These are phyloP conservation scores for Zootoca vivipara DNA, from an alignment of 2,113 vertebrate genomes.

Conservation along the genomic window DNA sequence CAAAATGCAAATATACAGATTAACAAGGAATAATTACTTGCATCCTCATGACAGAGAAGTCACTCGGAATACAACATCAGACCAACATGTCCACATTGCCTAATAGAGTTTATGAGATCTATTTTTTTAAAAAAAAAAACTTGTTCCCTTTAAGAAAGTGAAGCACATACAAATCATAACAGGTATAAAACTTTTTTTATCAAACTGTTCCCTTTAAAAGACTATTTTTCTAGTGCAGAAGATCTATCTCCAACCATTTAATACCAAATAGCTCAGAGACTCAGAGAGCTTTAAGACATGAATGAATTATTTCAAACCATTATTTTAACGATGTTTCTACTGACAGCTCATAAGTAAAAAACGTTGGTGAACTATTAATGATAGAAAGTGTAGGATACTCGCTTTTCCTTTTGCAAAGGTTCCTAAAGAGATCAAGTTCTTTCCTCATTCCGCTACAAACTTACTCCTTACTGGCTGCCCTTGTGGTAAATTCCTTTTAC, in stretches of 20 bases:
- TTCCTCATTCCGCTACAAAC: background rate
- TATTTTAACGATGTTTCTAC: background rate
- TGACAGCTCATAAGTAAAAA: conserved; percentile 10
- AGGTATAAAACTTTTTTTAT: background rate
- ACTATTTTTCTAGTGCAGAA: background rate
- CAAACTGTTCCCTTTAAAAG: background rate
- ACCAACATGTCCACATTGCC: background rate
- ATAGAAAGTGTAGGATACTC: background rate
- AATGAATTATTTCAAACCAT: conserved; percentile 19
- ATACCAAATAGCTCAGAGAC: background rate
- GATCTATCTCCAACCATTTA: background rate
- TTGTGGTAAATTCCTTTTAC: background rate
- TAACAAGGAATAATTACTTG: background rate
- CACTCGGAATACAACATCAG: background rate
- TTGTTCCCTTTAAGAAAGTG: background rate
- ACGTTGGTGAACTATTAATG: background rate
- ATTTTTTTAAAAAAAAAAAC: background rate
- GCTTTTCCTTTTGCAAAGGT: background rate
- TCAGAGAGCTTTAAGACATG: background rate
- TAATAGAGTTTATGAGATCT: background rate
- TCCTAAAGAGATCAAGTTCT: background rate
- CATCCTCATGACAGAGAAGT: background rate
- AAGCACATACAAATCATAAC: background rate
- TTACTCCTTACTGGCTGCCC: background rate
- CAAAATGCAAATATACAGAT: background rate